Conservation (phyloP, 2,888 invertebrate genomes). For the Arge pagana region DNA sequence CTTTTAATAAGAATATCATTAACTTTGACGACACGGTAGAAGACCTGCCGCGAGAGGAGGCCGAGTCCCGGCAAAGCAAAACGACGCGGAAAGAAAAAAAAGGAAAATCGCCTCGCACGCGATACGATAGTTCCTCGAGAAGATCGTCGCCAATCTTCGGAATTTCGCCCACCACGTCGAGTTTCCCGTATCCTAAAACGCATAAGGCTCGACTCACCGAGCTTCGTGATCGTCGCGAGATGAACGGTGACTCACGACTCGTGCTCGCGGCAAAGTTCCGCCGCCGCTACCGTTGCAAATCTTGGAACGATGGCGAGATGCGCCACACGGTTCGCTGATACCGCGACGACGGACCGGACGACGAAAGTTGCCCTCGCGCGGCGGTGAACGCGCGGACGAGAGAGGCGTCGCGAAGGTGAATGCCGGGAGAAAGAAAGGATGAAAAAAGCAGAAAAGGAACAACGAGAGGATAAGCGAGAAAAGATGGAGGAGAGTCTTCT, state of each 20-base stretch:
- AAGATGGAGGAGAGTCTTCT: too few relatives aligned
- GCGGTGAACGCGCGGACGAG: background rate
- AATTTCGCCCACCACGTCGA: slow-evolving; percentile 17
- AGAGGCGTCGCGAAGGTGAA: background rate
- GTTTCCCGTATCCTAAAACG: slow-evolving; percentile 20
- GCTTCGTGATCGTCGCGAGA: too few relatives aligned
- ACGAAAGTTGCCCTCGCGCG: background rate
- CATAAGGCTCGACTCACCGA: too few relatives aligned
- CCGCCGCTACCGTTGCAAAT: slow-evolving; percentile 3
- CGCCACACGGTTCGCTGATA: background rate
- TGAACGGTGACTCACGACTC: slow-evolving; percentile 19
- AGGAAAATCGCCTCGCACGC: too few relatives aligned
- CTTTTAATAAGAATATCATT: too few relatives aligned
- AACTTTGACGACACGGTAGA: too few relatives aligned
- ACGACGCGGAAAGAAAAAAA: too few relatives aligned
- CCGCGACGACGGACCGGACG: background rate
- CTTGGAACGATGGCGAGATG: slow-evolving; percentile 13
- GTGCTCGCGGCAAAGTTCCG: slow-evolving; percentile 3
- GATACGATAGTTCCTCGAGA: too few relatives aligned
- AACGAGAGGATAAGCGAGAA: slow-evolving; percentile 1
- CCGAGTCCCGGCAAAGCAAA: too few relatives aligned
- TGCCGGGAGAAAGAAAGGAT: background rate
- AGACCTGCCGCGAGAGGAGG: too few relatives aligned
- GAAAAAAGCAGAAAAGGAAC: background rate
- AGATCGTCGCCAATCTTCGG: slow-evolving; percentile 1